These are phyloP conservation scores for Macroramphosus scolopax DNA, from an alignment of 2,797 vertebrate genomes.

Conservation along the genomic window DNA sequence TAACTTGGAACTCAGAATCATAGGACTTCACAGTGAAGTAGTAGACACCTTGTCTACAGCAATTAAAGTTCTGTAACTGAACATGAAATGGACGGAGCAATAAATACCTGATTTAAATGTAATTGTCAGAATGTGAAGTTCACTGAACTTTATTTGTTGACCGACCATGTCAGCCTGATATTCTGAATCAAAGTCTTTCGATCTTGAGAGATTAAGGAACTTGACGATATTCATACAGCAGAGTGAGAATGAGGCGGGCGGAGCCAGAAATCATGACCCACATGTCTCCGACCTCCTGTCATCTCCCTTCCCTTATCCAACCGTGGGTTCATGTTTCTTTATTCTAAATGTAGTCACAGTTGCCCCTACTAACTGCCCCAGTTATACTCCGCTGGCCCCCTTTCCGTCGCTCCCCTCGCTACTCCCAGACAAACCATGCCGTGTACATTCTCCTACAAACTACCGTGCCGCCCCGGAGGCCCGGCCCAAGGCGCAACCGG, in stretches of 20 bases:
- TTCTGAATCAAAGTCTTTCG: no score
- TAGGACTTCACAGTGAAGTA: no score
- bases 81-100: no score
- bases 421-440: constrained; percentile 44
- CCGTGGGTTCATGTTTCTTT: constrained; percentile 50
- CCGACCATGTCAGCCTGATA: no score
- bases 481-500: constrained; percentile 1
- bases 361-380: neutral
- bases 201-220: no score
- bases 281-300: constrained; percentile 11
- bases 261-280: constrained; percentile 5
- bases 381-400: neutral
- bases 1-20: no score
- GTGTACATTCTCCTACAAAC: constrained; percentile 60
- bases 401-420: neutral
- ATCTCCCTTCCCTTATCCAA: constrained; percentile 1
- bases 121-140: no score
- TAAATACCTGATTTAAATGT: no score
- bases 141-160: no score
- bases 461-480: constrained; percentile 28
- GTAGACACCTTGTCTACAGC: no score
- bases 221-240: no score
- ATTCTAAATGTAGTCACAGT: constrained; percentile 48
- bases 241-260: constrained; percentile 9
- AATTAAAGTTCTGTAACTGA: no score